Evolutionary conservation across 2,888 invertebrate species (phyloP).

Genomic region (Eupithecia exiguata): DNA sequence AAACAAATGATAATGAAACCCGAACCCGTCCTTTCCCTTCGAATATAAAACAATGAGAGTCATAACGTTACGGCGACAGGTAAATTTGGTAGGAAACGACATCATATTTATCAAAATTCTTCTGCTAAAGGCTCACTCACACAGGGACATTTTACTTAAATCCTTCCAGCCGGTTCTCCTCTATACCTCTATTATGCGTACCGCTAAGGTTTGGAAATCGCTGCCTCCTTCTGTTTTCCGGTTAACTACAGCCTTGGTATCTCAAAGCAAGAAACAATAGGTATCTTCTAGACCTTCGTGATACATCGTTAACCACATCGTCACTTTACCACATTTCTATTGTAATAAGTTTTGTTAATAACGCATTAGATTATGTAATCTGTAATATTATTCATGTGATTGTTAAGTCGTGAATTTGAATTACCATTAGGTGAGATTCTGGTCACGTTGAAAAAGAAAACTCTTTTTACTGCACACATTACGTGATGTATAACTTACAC

Average conservation of each 20-base stretch:
- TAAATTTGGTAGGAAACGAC: conserved; percentile 62
- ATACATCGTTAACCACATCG: neutral
- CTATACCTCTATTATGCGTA: neutral
- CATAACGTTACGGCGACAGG: conserved; percentile 53
- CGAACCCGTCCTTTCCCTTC: conserved; percentile 40
- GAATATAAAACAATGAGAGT: conserved; percentile 46
- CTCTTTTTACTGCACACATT: neutral
- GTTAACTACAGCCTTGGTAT: neutral
- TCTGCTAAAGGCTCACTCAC: conserved; percentile 28
- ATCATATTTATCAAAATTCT: conserved; percentile 65
- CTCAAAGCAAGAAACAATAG: neutral
- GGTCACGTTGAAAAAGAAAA: neutral
- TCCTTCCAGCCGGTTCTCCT: neutral
- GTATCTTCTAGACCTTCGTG: neutral
- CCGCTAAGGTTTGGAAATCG: neutral
- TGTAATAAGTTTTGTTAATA: too few relatives aligned
- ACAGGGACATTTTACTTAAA: neutral
- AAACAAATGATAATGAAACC: conserved; percentile 44
- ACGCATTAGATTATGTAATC: too few relatives aligned
- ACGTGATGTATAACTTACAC: neutral
- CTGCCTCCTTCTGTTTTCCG: neutral
- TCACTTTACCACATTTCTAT: too few relatives aligned
- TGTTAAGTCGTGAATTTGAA: too few relatives aligned
- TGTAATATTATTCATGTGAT: too few relatives aligned
- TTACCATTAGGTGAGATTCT: neutral